A percentile compares a stretch with the other conserved stretches of the same genome.
These are phyloP conservation scores for Parazoanthus darwini DNA, from an alignment of 92 coral and sea anemone genomes.

Conservation along the genomic window DNA sequence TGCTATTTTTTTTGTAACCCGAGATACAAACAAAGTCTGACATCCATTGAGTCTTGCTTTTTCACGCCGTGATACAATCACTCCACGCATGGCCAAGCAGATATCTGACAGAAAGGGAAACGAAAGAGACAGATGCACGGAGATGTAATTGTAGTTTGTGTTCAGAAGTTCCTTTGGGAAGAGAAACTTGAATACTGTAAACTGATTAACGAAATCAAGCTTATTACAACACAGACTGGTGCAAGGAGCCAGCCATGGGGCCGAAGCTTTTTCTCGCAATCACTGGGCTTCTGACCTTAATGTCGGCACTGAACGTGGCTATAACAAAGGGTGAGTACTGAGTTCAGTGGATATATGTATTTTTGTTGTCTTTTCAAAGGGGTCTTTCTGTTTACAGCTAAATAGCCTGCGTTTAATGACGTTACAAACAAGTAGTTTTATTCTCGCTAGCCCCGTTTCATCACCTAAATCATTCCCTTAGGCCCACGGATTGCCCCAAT, in stretches of 20 bases:
- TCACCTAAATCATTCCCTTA: slow-evolving; percentile 1
- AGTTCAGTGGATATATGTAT: background rate
- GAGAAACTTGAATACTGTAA: background rate
- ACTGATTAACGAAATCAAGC: background rate
- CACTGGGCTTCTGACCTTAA: slow-evolving; percentile 17
- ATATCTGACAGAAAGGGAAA: slow-evolving; percentile 8
- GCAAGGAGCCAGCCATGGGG: background rate
- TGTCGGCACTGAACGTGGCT: background rate
- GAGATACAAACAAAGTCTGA: slow-evolving; percentile 9
- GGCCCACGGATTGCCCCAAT: background rate
- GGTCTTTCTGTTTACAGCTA: background rate
- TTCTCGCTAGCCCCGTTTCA: background rate
- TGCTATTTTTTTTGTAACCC: background rate
- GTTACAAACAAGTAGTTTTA: background rate
- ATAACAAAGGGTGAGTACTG: slow-evolving; percentile 17
- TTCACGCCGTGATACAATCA: slow-evolving; percentile 8
- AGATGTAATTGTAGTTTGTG: background rate
- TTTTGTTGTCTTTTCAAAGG: background rate
- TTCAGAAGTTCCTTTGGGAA: background rate
- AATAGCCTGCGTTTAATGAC: background rate
- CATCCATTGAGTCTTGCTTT: background rate
- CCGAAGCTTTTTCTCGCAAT: background rate
- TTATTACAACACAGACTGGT: background rate
- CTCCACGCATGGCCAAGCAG: slow-evolving; percentile 4
- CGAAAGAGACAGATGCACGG: background rate